A percentile compares a stretch with the other conserved stretches of the same genome.
Evolutionary conservation across 2,888 invertebrate species (phyloP).

Genomic region (Pachliopta kotzebuea): DNA sequence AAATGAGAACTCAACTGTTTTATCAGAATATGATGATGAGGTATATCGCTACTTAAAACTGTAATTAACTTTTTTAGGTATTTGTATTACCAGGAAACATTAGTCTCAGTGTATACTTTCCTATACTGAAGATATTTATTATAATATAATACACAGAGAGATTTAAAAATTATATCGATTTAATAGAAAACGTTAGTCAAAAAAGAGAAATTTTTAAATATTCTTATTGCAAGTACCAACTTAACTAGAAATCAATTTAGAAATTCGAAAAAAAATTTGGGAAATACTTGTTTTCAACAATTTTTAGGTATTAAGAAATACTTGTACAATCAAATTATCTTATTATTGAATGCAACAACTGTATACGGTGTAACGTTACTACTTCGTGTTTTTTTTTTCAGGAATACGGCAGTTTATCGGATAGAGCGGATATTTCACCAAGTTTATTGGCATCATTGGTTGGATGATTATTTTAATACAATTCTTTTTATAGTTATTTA

Average conservation of each 20-base stretch:
- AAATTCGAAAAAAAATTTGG: no score
- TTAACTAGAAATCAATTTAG: no score
- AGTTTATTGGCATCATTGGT: constrained; percentile 12
- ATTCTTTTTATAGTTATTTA: not conserved
- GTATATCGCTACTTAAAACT: not conserved
- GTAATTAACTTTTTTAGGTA: not conserved
- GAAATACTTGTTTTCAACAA: not conserved
- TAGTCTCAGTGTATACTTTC: no score
- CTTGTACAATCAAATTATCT: not conserved
- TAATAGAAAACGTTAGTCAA: no score
- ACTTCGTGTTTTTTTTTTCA: constrained; percentile 9
- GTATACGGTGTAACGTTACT: not conserved
- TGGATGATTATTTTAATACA: constrained; percentile 8
- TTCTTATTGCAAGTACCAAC: no score
- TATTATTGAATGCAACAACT: not conserved
- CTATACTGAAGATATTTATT: no score
- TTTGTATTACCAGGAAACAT: no score
- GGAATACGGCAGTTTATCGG: constrained; percentile 15
- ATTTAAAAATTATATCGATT: no score
- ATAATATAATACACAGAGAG: no score
- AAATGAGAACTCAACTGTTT: constrained; percentile 20
- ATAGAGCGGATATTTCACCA: constrained; percentile 7
- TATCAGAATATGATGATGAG: constrained; percentile 17
- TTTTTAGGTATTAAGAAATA: not conserved
- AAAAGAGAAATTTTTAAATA: no score